These are phyloP conservation scores for Siniperca chuatsi DNA, from an alignment of 2,113 vertebrate genomes.

Conservation along the genomic window DNA sequence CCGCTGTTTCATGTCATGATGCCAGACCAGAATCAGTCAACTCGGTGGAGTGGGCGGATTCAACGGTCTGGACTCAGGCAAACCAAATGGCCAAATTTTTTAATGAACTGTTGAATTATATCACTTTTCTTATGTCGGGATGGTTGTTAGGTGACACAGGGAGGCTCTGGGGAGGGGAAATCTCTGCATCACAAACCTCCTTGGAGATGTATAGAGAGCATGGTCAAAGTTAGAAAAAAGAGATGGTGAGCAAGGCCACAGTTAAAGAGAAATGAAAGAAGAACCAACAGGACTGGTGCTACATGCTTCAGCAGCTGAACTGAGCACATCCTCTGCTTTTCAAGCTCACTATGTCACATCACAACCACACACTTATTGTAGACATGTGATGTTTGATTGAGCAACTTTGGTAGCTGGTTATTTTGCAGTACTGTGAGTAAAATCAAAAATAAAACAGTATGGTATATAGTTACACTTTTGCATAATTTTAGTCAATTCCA, in stretches of 20 bases:
- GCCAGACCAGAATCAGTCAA: too few relatives aligned
- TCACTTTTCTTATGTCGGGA: not conserved
- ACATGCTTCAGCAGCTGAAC: constrained; percentile 1
- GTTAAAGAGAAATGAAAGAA: not conserved
- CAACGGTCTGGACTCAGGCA: too few relatives aligned
- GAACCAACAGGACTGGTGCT: not conserved
- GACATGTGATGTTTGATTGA: not conserved
- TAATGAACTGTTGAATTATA: not conserved
- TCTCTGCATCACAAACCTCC: not conserved
- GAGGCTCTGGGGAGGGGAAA: not conserved
- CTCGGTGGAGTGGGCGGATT: too few relatives aligned
- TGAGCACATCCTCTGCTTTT: not conserved
- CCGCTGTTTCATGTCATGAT: too few relatives aligned
- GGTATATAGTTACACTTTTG: not conserved
- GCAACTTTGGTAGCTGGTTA: not conserved
- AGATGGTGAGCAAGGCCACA: not conserved
- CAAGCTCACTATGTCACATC: constrained; percentile 4
- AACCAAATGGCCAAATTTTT: not conserved
- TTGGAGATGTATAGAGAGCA: not conserved
- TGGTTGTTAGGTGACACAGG: not conserved
- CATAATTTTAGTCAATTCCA: not conserved
- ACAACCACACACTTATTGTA: not conserved
- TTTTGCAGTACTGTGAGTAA: constrained; percentile 6
- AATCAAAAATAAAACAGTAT: not conserved
- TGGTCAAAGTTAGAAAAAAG: not conserved